phyloP scores from a whole-genome alignment of 23 tunicate species.

The Phallusia fumigata region DNA sequence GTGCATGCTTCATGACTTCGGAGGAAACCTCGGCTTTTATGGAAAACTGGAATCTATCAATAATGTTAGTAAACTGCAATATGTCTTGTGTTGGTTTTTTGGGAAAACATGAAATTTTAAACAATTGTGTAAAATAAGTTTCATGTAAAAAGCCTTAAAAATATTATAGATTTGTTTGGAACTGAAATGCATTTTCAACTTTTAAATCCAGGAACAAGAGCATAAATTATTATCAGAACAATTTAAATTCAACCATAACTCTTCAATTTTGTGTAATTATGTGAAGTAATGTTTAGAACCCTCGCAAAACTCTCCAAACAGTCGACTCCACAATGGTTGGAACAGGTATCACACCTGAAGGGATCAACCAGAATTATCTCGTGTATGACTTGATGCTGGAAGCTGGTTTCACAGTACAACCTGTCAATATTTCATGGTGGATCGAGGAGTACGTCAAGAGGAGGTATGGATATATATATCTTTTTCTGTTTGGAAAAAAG shows the following conservation, averaged over 20 bases:
- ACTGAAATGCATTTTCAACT: no score
- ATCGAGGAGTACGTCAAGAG: constrained; percentile 54
- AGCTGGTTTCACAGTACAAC: constrained; percentile 51
- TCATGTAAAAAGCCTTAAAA: no score
- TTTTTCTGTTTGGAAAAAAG: no score
- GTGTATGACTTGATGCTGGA: constrained; percentile 85
- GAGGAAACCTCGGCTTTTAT: constrained; percentile 93
- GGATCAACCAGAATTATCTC: constrained; percentile 89
- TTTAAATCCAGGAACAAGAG: no score
- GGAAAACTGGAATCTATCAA: constrained; percentile 72
- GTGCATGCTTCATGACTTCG: constrained; percentile 97
- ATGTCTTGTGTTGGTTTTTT: no score
- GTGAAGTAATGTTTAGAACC: no score
- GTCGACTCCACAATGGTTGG: constrained; percentile 91
- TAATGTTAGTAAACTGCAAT: constrained; percentile 48
- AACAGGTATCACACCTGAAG: constrained; percentile 96
- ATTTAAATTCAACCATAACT: no score
- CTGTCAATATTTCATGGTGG: constrained; percentile 61
- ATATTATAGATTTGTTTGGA: no score
- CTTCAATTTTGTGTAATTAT: no score
- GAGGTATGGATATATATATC: constrained; percentile 44
- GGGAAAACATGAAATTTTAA: no score
- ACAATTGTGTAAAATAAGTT: no score
- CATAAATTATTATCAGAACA: no score
- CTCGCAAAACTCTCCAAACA: constrained; percentile 35